Conservation (phyloP, 2,888 invertebrate genomes). For the Luperina nickerlii region DNA sequence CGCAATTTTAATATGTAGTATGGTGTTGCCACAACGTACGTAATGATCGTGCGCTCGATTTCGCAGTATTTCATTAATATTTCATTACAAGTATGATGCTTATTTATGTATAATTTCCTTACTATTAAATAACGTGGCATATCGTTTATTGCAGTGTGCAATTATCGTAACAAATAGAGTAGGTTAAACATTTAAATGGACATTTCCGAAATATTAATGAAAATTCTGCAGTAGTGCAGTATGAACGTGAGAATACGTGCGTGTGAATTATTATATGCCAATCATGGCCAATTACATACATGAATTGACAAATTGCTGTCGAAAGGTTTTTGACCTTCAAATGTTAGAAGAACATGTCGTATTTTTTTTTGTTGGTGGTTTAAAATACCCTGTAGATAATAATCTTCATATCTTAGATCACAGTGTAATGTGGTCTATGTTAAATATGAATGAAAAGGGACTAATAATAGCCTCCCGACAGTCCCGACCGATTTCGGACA, state of each 20-base stretch:
- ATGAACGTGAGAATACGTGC: conserved; percentile 73
- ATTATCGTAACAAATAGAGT: conserved; percentile 43
- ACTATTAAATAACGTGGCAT: conserved; percentile 45
- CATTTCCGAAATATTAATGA: conserved; percentile 62
- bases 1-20: conserved; percentile 51
- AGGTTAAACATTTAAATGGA: conserved; percentile 38
- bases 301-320: conserved; percentile 78
- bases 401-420: neutral
- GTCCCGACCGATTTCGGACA: too few species aligned
- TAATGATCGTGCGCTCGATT: conserved; percentile 57
- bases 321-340: conserved; percentile 80
- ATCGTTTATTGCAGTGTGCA: conserved; percentile 38
- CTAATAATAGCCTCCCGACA: neutral
- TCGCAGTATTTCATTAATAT: conserved; percentile 56
- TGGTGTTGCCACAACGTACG: conserved; percentile 47
- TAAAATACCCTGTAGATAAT: neutral
- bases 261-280: conserved; percentile 73
- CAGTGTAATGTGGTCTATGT: neutral
- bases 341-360: conserved; percentile 21
- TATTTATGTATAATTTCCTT: conserved; percentile 49
- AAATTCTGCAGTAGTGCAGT: conserved; percentile 53
- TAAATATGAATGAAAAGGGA: neutral
- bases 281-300: conserved; percentile 77
- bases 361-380: conserved; percentile 31
- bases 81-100: conserved; percentile 40